phyloP scores from a whole-genome alignment of 2,888 invertebrate genomes.

The Synanthedon myopaeformis region DNA sequence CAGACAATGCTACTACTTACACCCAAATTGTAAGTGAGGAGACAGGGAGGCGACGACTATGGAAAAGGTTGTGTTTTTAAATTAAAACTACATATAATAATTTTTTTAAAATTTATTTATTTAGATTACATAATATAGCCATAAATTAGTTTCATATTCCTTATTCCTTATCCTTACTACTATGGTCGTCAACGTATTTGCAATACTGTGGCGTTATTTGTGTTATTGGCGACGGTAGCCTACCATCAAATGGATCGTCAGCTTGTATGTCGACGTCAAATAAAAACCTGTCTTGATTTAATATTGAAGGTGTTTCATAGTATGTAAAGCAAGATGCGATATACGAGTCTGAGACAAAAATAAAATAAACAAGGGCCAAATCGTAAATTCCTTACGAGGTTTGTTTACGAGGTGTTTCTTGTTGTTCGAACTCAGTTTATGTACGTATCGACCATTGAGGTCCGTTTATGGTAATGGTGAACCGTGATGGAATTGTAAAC shows the following conservation, averaged over 20 bases:
- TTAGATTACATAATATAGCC: no score
- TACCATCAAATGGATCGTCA: background rate
- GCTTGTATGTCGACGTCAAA: background rate
- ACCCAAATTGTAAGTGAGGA: no score
- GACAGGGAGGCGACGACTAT: no score
- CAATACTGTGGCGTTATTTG: no score
- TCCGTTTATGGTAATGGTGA: constrained; percentile 24
- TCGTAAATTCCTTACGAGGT: constrained; percentile 27
- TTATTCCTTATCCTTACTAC: no score
- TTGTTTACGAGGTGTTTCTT: constrained; percentile 19
- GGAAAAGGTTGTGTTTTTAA: no score
- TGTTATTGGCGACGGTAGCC: background rate
- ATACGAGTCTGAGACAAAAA: constrained; percentile 1
- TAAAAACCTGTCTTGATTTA: background rate
- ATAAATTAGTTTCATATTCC: no score
- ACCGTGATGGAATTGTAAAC: constrained; percentile 1
- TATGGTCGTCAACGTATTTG: no score
- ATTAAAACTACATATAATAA: no score
- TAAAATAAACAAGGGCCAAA: constrained; percentile 26
- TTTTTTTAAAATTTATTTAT: no score
- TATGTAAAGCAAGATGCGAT: background rate
- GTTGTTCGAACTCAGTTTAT: constrained; percentile 13
- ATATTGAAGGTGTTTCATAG: background rate
- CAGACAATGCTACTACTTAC: background rate
- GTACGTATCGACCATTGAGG: constrained; percentile 18